Conservation (phyloP, 1,140 invertebrate genomes). For the Bombus breviceps region DNA sequence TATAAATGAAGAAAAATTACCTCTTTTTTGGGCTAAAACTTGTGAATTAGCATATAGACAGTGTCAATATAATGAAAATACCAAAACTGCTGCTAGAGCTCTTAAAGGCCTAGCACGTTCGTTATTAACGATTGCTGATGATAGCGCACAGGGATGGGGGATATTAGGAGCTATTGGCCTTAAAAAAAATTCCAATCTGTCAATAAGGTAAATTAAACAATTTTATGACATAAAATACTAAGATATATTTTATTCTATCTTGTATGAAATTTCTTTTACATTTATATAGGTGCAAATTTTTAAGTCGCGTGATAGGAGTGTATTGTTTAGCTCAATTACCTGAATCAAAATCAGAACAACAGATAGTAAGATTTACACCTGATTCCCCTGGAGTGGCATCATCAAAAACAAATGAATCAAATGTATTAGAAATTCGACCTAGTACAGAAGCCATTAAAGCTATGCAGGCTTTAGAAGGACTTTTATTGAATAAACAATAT, state of each 20-base stretch:
- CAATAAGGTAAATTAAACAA: conserved; percentile 80
- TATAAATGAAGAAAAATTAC: conserved; percentile 84
- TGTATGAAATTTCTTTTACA: conserved; percentile 27
- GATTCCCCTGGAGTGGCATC: conserved; percentile 75
- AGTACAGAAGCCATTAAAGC: conserved; percentile 80
- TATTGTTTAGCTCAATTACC: conserved; percentile 82
- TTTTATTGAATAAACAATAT: conserved; percentile 80
- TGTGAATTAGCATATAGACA: conserved; percentile 83
- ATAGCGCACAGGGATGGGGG: conserved; percentile 83
- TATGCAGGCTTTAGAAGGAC: conserved; percentile 79
- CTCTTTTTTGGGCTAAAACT: conserved; percentile 85
- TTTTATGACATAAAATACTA: not conserved
- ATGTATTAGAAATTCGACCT: conserved; percentile 77
- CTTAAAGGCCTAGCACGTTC: conserved; percentile 82
- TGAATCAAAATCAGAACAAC: conserved; percentile 77
- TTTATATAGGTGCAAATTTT: conserved; percentile 79
- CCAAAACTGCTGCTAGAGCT: conserved; percentile 79
- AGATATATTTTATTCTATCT: not conserved
- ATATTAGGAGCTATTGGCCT: conserved; percentile 87
- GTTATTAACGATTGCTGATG: conserved; percentile 84
- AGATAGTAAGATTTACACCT: conserved; percentile 71
- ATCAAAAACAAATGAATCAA: conserved; percentile 63
- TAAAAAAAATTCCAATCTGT: conserved; percentile 84
- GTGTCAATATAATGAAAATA: conserved; percentile 81
- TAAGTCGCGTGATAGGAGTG: conserved; percentile 78